phyloP scores from a whole-genome alignment of 2,113 vertebrate species.

The Tiliqua scincoides region DNA sequence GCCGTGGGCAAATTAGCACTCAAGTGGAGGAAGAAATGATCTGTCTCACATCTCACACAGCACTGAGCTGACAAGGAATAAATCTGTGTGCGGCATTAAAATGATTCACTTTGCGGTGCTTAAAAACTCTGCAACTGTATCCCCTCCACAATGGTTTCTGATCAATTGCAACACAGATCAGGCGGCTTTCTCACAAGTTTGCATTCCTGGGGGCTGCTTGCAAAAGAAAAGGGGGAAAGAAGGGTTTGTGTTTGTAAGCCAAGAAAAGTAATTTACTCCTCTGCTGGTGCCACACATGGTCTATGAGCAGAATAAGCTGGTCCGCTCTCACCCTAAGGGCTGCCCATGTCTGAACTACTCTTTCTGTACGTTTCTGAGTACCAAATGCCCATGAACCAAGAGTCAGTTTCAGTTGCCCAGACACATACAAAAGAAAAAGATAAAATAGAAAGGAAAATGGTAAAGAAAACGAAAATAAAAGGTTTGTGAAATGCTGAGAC shows the following conservation, averaged over 20 bases:
- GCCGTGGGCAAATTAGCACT: slow-evolving; percentile 55
- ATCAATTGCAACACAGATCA: background rate
- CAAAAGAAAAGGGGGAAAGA: slow-evolving; percentile 1
- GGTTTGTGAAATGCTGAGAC: accelerated
- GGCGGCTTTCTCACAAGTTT: background rate
- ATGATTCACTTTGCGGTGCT: slow-evolving; percentile 46
- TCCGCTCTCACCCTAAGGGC: background rate
- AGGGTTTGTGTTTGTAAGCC: background rate
- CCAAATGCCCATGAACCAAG: background rate
- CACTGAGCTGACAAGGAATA: slow-evolving; percentile 56
- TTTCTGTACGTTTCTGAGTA: background rate
- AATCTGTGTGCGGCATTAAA: slow-evolving; percentile 55
- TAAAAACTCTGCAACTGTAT: slow-evolving; percentile 40
- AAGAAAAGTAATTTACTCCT: background rate
- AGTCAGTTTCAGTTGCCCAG: background rate
- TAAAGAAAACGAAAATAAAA: background rate
- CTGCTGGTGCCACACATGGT: background rate
- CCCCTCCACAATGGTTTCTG: slow-evolving; percentile 1
- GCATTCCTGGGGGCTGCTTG: background rate
- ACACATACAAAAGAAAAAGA: background rate
- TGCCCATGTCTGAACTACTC: background rate
- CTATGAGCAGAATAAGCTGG: background rate
- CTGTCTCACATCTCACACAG: slow-evolving; percentile 37
- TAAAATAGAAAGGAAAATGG: too few species aligned
- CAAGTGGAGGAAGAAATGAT: slow-evolving; percentile 56